Percentiles rank a stretch among this genome's conserved stretches.
These are phyloP conservation scores for Thripadectes ignobilis DNA, from an alignment of 2,797 vertebrate species.

Conservation along the genomic window DNA sequence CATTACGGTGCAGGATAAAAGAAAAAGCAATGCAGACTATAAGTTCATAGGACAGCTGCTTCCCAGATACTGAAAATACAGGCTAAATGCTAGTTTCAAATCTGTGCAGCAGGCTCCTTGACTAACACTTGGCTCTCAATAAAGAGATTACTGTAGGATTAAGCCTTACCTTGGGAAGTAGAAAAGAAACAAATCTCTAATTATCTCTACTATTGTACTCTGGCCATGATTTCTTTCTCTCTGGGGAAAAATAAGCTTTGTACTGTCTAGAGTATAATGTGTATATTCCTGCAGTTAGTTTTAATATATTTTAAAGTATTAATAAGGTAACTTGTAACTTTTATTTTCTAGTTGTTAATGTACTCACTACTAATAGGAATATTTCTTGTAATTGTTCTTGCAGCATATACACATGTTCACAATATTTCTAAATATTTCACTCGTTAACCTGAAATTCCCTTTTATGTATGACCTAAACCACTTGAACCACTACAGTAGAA, in stretches of 20 bases:
- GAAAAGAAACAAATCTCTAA: slow-evolving; percentile 56
- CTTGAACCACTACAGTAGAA: background rate
- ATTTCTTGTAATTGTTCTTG: background rate
- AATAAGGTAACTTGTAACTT: slow-evolving; percentile 1
- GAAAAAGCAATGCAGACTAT: background rate
- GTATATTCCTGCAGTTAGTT: background rate
- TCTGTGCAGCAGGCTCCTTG: background rate
- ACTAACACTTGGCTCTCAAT: slow-evolving; percentile 26
- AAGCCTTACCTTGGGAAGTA: slow-evolving; percentile 44
- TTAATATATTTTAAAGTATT: slow-evolving; percentile 6
- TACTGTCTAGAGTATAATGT: slow-evolving; percentile 15
- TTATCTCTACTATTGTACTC: slow-evolving; percentile 33
- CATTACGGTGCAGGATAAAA: background rate
- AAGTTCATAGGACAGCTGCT: background rate
- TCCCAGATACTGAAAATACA: background rate
- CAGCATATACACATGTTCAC: background rate
- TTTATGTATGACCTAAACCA: background rate
- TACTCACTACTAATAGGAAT: background rate
- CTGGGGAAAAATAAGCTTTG: slow-evolving; percentile 41
- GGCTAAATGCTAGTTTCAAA: background rate
- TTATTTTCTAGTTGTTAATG: background rate
- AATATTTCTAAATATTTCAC: background rate
- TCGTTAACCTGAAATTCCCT: background rate
- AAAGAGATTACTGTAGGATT: slow-evolving; percentile 58
- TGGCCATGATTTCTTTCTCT: slow-evolving; percentile 43